Evolutionary conservation across 2,797 vertebrate genomes (phyloP).

Genomic region (Percopsis omiscomaycus): DNA sequence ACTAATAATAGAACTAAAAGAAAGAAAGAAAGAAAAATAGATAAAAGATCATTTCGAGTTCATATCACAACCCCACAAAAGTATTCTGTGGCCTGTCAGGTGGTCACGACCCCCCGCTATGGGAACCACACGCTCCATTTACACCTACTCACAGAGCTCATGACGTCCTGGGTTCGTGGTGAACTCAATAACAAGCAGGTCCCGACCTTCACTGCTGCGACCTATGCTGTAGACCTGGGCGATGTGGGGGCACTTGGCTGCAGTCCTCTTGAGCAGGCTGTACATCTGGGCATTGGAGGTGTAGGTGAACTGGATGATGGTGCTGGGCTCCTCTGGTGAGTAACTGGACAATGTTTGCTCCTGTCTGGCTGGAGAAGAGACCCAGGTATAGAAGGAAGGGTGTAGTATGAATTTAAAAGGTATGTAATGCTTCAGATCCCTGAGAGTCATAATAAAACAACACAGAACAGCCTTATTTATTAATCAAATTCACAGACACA

Average conservation of each 20-base stretch:
- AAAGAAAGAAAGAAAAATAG: no score
- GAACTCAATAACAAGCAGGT: conserved; percentile 94
- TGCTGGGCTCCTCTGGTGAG: conserved; percentile 77
- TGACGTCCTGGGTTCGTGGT: conserved; percentile 90
- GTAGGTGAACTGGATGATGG: conserved; percentile 88
- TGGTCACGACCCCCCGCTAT: background rate
- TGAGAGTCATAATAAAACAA: background rate
- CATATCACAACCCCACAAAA: no score
- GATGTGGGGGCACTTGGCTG: conserved; percentile 86
- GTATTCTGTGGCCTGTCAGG: no score
- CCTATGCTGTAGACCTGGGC: conserved; percentile 93
- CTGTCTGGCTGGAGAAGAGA: conserved; percentile 71
- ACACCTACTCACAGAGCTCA: conserved; percentile 84
- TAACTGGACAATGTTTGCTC: conserved; percentile 64
- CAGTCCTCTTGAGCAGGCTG: conserved; percentile 84
- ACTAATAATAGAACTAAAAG: no score
- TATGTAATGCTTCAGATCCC: no score
- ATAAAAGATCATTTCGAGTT: no score
- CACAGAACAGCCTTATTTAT: no score
- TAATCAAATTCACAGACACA: no score
- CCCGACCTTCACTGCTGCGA: conserved; percentile 89
- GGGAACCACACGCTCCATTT: background rate
- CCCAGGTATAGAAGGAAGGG: background rate
- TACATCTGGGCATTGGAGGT: conserved; percentile 90
- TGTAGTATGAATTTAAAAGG: background rate